A percentile compares a stretch with the other conserved stretches of the same genome.
Evolutionary conservation across 2,888 invertebrate genomes (phyloP).

Genomic region (Podabrus alpinus): DNA sequence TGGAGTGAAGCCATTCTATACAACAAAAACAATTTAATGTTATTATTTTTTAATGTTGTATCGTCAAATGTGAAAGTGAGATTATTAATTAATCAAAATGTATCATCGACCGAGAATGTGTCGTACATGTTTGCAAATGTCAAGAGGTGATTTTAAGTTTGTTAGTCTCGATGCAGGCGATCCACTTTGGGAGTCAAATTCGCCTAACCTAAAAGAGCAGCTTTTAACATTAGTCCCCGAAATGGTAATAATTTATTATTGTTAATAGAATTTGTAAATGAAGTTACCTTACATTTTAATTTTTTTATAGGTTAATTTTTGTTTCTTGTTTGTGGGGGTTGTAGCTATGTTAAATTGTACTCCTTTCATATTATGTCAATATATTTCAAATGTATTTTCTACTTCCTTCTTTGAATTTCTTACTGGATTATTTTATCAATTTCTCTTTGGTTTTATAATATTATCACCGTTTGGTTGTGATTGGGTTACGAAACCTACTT

Average conservation of each 20-base stretch:
- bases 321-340: neutral
- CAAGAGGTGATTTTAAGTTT: constrained; percentile 28
- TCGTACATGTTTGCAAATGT: constrained; percentile 28
- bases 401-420: neutral
- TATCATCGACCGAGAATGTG: constrained; percentile 26
- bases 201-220: constrained; percentile 28
- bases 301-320: neutral
- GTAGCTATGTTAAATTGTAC: neutral
- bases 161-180: constrained; percentile 24
- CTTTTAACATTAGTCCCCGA: constrained; percentile 19
- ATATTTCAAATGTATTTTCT: neutral
- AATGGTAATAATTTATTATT: constrained; percentile 22
- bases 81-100: constrained; percentile 17
- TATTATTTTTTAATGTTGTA: neutral
- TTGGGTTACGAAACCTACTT: neutral
- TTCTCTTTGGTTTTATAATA: neutral
- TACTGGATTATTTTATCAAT: neutral
- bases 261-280: neutral
- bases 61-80: constrained; percentile 7
- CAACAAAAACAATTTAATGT: constrained; percentile 12
- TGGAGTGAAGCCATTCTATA: neutral
- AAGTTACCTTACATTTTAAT: neutral
- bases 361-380: neutral
- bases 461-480: too few relatives aligned
- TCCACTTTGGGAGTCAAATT: constrained; percentile 28